Conservation (phyloP, 1,140 invertebrate genomes). For the Portunus trituberculatus region DNA sequence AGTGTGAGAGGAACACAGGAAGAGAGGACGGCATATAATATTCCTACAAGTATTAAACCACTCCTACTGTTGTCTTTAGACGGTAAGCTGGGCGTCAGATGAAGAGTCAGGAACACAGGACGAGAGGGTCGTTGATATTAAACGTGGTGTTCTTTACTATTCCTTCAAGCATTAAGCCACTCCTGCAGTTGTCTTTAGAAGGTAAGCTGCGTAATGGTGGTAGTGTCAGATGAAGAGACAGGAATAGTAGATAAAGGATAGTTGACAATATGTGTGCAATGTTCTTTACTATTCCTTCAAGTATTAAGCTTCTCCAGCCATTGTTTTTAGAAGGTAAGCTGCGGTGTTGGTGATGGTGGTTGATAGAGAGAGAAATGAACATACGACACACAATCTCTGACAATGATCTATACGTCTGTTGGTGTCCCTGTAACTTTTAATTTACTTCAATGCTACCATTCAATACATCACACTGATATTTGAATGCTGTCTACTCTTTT, state of each 20-base stretch:
- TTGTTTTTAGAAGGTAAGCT: no score
- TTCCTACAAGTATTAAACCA: background rate
- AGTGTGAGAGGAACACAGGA: background rate
- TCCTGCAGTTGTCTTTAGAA: background rate
- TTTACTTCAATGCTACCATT: background rate
- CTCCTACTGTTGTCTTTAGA: background rate
- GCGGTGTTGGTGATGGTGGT: no score
- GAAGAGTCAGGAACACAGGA: background rate
- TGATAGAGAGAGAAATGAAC: no score
- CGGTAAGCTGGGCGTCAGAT: background rate
- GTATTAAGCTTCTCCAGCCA: no score
- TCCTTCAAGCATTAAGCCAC: background rate
- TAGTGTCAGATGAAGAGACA: no score
- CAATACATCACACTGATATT: background rate
- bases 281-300: no score
- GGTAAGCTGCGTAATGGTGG: no score
- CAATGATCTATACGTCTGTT: no score
- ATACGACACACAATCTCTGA: no score
- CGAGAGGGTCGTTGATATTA: background rate
- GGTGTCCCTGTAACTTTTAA: background rate
- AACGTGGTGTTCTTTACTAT: background rate
- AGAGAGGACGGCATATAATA: background rate
- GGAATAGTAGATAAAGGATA: no score
- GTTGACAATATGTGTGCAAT: no score
- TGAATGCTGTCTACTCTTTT: background rate